Evolutionary conservation across 2,113 vertebrate genomes (phyloP), one percentile per base, ranked within the genome.

Genomic region (Excalfactoria chinensis): DNA sequence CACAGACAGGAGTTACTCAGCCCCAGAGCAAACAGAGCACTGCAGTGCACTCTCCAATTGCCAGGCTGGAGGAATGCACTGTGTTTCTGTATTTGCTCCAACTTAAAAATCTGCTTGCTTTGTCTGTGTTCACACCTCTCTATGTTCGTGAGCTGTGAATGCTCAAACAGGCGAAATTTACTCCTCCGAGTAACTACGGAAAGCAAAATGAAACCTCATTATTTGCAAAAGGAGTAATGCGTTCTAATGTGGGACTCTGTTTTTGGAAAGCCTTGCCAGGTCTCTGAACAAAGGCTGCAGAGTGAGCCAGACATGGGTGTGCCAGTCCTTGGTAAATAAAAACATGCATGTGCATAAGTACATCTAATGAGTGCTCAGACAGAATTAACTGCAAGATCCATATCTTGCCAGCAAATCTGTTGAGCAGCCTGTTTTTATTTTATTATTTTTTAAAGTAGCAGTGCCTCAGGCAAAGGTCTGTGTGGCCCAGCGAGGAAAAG

Each of bases 371-470:
- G 72, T 85, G 63, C 46, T 88, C 49, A 87, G 95, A 85, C 89
- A 55, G 78, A 92, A 96, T 94, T 93, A 92, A 87, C 71, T 64
- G 21, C 43, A 89, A 92, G 89, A 83, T 67, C 59, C 51, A 1
- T 93, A 95, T 93, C 93, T 96, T 78, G 75, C 81, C 87, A 83
- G 59, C 51, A 93, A 88, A 92, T 93, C 94, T 91, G 90, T 46
- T 0, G 2, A 92, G 70, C 44, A 90, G 73, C 67, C 81, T 62
- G 66, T 25, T 32, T 13, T 28, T 23, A 13, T 46, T 32, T 11
- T 41, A 41, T 41, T 48, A 26, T n/a, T 84, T 49, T 64, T 88
- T 13, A 0, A 62, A 62, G 46, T 26, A 86, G 11, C 35, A 59
- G 7, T 60, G 86, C 92, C 74, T 93, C 74, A 82, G 92, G 92